Conservation (phyloP, 2,888 invertebrate genomes). For the Troides helena region DNA sequence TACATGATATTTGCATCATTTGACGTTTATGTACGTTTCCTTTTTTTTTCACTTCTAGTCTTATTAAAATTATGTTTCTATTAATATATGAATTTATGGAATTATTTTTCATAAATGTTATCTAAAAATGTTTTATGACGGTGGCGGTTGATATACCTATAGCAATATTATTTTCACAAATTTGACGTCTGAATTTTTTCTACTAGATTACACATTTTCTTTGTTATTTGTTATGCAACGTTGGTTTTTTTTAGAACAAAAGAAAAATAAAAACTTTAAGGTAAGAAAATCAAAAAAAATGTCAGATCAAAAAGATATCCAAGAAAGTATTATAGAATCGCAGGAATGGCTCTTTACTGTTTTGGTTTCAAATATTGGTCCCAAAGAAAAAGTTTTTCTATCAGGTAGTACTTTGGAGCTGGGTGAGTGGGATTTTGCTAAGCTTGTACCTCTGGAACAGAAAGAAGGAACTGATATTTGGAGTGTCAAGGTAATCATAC, state of each 20-base stretch:
- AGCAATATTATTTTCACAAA: background rate
- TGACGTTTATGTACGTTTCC: background rate
- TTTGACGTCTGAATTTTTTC: background rate
- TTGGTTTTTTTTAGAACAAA: slow-evolving; percentile 82
- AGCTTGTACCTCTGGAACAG: slow-evolving; percentile 79
- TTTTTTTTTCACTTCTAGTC: background rate
- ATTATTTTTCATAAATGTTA: background rate
- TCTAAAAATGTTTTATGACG: background rate
- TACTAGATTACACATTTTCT: background rate
- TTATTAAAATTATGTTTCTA: background rate
- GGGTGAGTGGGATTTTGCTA: slow-evolving; percentile 85
- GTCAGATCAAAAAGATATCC: slow-evolving; percentile 44
- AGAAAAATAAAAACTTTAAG: slow-evolving; percentile 50
- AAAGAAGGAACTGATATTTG: slow-evolving; percentile 76
- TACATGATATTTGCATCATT: no score
- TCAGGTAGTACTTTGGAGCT: slow-evolving; percentile 84
- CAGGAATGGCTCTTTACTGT: slow-evolving; percentile 69
- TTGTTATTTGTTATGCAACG: slow-evolving; percentile 75
- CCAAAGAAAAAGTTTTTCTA: slow-evolving; percentile 84
- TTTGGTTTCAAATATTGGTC: slow-evolving; percentile 74
- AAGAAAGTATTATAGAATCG: slow-evolving; percentile 46
- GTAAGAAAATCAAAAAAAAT: slow-evolving; percentile 53
- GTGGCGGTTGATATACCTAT: background rate
- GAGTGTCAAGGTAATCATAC: slow-evolving; percentile 83
- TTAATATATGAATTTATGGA: background rate